Evolutionary conservation across 2,888 invertebrate genomes (phyloP).

Genomic region (Pristionchus exspectatus): DNA sequence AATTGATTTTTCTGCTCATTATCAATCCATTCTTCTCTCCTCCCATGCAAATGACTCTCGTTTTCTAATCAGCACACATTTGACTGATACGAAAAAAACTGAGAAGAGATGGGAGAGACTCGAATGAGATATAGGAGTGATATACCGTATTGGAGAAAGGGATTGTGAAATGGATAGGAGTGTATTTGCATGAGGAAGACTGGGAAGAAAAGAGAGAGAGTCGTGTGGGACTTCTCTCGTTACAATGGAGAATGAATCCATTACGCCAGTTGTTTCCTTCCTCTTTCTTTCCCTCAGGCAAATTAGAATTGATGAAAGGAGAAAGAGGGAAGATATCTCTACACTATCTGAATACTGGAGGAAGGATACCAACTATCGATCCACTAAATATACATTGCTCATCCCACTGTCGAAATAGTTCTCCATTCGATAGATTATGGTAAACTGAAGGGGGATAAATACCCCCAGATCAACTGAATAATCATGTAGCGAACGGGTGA

Average conservation of each 20-base stretch:
- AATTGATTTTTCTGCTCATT: constrained; percentile 35
- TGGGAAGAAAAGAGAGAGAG: constrained; percentile 39
- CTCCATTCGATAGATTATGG: constrained; percentile 31
- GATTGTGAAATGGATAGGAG: constrained; percentile 4
- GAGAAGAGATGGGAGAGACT: background rate
- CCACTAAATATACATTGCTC: background rate
- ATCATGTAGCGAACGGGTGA: constrained; percentile 13
- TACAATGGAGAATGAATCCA: constrained; percentile 51
- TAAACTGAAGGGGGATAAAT: constrained; percentile 16
- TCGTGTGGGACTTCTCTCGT: constrained; percentile 44
- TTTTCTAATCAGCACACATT: constrained; percentile 38
- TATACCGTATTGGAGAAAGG: background rate
- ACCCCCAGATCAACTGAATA: constrained; percentile 8
- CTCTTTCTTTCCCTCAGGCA: constrained; percentile 48
- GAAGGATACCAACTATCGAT: background rate
- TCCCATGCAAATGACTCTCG: constrained; percentile 47
- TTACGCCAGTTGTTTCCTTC: constrained; percentile 50
- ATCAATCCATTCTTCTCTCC: constrained; percentile 42
- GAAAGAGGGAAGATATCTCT: constrained; percentile 22
- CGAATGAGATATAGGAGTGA: background rate
- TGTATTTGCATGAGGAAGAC: constrained; percentile 33
- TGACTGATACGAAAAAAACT: constrained; percentile 47
- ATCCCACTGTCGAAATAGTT: background rate
- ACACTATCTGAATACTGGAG: background rate
- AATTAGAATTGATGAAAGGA: constrained; percentile 46